A percentile compares a stretch with the other conserved stretches of the same genome.
These are phyloP conservation scores for Rhadinocentrus ornatus DNA, from an alignment of 2,797 vertebrate genomes.

Conservation along the genomic window DNA sequence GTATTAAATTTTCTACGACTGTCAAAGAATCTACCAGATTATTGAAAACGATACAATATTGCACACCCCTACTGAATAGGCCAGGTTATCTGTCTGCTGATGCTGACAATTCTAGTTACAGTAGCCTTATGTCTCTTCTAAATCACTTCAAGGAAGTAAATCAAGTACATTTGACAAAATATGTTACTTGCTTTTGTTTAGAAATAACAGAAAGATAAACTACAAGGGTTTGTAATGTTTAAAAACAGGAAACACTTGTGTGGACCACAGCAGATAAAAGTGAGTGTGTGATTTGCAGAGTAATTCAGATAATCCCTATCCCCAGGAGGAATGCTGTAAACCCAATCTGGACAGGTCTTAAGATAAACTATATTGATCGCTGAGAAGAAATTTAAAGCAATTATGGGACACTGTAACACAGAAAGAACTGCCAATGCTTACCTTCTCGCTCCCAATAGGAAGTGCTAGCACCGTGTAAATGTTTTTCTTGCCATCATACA, in stretches of 20 bases:
- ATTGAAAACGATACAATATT: too few relatives aligned
- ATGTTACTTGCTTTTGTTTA: neutral
- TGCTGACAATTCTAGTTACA: neutral
- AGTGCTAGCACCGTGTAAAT: slow-evolving; percentile 98
- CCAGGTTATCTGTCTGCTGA: neutral
- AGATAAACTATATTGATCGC: slow-evolving; percentile 24
- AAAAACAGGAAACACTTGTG: neutral
- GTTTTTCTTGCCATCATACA: slow-evolving; percentile 99
- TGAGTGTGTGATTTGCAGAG: neutral
- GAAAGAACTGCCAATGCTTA: slow-evolving; percentile 59
- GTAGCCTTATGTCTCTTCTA: neutral
- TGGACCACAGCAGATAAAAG: neutral
- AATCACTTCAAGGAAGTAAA: neutral
- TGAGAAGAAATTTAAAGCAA: neutral
- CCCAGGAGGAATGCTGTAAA: neutral
- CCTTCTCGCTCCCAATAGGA: slow-evolving; percentile 97
- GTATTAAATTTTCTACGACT: too few relatives aligned
- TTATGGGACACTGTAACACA: neutral
- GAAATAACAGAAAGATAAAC: neutral
- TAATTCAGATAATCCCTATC: slow-evolving; percentile 1
- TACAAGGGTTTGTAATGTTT: neutral
- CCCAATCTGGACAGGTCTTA: neutral
- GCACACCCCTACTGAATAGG: too few relatives aligned
- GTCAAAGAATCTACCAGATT: too few relatives aligned
- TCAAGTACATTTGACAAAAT: neutral